Conservation (phyloP, 1,140 invertebrate species). For the Rhopalosiphum maidis region DNA sequence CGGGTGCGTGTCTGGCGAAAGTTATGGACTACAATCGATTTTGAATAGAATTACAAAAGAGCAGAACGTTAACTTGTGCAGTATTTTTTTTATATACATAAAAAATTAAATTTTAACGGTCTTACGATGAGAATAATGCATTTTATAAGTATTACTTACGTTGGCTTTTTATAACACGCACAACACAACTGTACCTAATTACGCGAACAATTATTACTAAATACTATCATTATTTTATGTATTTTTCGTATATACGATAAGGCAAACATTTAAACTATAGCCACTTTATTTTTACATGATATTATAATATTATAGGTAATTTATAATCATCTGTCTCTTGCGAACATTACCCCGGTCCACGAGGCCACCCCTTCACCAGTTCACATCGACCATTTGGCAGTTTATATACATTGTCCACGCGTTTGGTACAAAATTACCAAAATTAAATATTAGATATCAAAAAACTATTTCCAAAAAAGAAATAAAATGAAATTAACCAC, state of each 20-base stretch:
- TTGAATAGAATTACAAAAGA: background rate
- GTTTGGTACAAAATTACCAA: no score
- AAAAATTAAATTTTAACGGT: background rate
- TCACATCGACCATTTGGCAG: no score
- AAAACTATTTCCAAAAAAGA: no score
- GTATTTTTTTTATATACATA: no score
- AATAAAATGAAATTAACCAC: no score
- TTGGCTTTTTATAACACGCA: no score
- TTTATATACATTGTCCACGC: no score
- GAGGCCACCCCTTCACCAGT: no score
- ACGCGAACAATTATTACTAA: background rate
- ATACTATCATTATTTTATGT: background rate
- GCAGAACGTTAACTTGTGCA: background rate
- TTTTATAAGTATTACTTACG: background rate
- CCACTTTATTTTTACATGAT: background rate
- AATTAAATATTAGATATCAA: no score
- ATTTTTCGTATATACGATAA: background rate
- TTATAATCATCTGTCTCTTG: background rate
- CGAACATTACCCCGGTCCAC: no score
- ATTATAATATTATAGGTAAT: no score
- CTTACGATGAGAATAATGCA: background rate
- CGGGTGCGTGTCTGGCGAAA: background rate
- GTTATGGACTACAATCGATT: background rate
- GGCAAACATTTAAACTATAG: background rate
- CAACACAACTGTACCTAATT: background rate